Evolutionary conservation across 2,797 vertebrate genomes (phyloP).

Genomic region (Cyprinodon diabolis): DNA sequence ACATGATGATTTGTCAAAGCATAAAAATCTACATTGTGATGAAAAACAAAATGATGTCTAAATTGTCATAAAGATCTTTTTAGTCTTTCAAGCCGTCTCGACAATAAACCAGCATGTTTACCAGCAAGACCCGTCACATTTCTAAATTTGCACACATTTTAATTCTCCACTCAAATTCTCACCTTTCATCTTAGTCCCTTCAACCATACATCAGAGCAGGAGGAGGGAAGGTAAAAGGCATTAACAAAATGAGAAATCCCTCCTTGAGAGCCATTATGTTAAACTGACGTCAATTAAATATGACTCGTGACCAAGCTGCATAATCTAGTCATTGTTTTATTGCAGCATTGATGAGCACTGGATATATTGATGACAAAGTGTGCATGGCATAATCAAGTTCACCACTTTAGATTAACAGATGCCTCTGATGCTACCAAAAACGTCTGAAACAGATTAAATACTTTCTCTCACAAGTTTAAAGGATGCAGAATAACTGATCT

Average conservation of each 20-base stretch:
- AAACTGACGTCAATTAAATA: conserved; percentile 7
- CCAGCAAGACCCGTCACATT: conserved; percentile 8
- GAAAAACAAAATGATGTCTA: background rate
- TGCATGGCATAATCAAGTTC: conserved; percentile 7
- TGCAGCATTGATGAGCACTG: background rate
- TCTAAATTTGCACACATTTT: conserved; percentile 8
- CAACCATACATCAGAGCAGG: conserved; percentile 1
- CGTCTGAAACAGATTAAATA: background rate
- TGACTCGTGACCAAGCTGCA: conserved; percentile 10
- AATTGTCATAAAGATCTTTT: background rate
- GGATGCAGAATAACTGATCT: background rate
- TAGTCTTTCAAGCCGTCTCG: background rate
- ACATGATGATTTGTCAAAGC: conserved; percentile 4
- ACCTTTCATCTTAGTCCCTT: background rate
- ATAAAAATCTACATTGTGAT: background rate
- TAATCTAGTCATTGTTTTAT: conserved; percentile 9
- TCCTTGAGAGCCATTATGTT: conserved; percentile 1
- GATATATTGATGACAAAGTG: conserved; percentile 9
- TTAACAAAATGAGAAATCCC: conserved; percentile 7
- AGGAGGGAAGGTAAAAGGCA: background rate
- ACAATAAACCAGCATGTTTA: conserved; percentile 1
- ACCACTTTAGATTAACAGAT: conserved; percentile 6
- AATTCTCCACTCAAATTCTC: background rate
- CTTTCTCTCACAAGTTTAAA: background rate
- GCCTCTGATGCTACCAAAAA: background rate